Conservation (phyloP, 2,888 invertebrate species). For the Dilophus febrilis region DNA sequence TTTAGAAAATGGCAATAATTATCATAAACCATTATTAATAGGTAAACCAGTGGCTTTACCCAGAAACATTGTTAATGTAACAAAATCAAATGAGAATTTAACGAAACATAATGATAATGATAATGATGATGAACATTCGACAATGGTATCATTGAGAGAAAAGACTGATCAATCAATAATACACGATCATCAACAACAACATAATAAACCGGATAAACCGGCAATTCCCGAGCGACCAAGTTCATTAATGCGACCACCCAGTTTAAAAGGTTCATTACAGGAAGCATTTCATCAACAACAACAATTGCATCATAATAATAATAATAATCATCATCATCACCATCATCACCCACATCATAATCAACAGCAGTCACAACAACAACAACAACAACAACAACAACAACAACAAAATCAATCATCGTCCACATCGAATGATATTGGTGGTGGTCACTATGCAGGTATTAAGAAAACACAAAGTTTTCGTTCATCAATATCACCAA, state of each 20-base stretch:
- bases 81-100: conserved; percentile 16
- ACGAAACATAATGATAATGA: conserved; percentile 8
- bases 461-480: conserved; percentile 13
- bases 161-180: conserved; percentile 19
- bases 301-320: no score
- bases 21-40: neutral
- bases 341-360: no score
- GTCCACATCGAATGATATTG: conserved; percentile 4
- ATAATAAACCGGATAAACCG: conserved; percentile 41
- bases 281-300: neutral
- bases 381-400: no score
- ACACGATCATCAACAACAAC: no score
- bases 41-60: conserved; percentile 35
- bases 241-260: conserved; percentile 11
- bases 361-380: no score
- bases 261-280: conserved; percentile 7
- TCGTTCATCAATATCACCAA: conserved; percentile 4
- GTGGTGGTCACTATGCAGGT: neutral
- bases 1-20: conserved; percentile 1
- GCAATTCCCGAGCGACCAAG: conserved; percentile 62
- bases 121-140: conserved; percentile 15
- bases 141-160: conserved; percentile 14
- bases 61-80: conserved; percentile 22
- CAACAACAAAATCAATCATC: no score
- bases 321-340: no score